phyloP scores from a whole-genome alignment of 2,888 invertebrate genomes.

The Tuberolachnus salignus region DNA sequence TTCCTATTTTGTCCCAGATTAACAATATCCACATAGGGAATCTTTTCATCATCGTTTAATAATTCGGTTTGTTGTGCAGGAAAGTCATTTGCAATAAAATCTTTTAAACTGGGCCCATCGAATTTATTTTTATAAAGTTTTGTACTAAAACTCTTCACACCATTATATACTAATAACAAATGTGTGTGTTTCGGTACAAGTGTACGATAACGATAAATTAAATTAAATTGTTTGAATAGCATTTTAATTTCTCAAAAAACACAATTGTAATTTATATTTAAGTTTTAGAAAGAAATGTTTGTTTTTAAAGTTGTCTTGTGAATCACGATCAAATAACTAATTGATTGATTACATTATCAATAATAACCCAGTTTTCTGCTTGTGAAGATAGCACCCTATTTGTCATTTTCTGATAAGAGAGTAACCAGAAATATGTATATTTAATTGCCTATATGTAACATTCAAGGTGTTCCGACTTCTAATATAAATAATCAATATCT shows the following conservation, averaged over 20 bases:
- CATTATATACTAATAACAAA: slow-evolving; percentile 8
- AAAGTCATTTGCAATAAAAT: slow-evolving; percentile 48
- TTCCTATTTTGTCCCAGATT: slow-evolving; percentile 35
- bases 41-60: slow-evolving; percentile 28
- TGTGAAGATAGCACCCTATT: too few species aligned
- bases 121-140: slow-evolving; percentile 31
- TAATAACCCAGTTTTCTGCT: too few species aligned
- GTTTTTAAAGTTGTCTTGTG: too few species aligned
- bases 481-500: too few species aligned
- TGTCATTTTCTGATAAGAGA: too few species aligned
- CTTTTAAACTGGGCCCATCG: slow-evolving; percentile 47
- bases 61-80: slow-evolving; percentile 3
- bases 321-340: too few species aligned
- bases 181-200: neutral
- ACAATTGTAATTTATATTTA: too few species aligned
- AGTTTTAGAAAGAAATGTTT: too few species aligned
- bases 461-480: too few species aligned
- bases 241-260: neutral
- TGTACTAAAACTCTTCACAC: neutral
- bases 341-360: too few species aligned
- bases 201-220: neutral
- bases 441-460: too few species aligned
- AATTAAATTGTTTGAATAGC: slow-evolving; percentile 25
- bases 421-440: too few species aligned
- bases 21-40: slow-evolving; percentile 32